These are phyloP conservation scores for Desoria tigrina DNA, from an alignment of 2,888 invertebrate genomes.

Conservation along the genomic window DNA sequence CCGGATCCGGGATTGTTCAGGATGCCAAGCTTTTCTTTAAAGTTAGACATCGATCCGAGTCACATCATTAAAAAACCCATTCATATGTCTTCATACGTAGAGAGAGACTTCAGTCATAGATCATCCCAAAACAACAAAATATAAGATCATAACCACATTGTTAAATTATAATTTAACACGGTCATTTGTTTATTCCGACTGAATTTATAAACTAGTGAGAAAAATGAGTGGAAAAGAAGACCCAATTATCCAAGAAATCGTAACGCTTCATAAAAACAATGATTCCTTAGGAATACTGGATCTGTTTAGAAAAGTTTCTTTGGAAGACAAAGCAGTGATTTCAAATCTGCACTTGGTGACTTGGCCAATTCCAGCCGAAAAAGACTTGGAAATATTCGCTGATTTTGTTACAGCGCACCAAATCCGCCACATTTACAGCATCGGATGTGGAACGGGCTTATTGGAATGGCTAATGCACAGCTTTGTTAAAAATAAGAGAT, in stretches of 20 bases:
- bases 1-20: no score
- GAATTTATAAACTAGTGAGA: no score
- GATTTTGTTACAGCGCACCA: slow-evolving; percentile 31
- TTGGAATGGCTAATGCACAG: slow-evolving; percentile 73
- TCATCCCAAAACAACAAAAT: no score
- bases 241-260: slow-evolving; percentile 8
- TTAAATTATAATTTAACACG: no score
- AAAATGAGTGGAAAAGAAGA: slow-evolving; percentile 18
- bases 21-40: no score
- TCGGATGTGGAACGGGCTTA: slow-evolving; percentile 80
- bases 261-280: slow-evolving; percentile 5
- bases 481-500: slow-evolving; percentile 12
- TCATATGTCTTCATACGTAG: no score
- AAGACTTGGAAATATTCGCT: slow-evolving; percentile 66
- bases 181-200: no score
- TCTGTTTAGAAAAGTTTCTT: slow-evolving; percentile 1
- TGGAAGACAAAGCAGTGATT: background rate
- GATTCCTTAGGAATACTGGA: background rate
- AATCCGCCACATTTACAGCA: slow-evolving; percentile 62
- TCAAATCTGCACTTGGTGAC: slow-evolving; percentile 57
- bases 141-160: no score
- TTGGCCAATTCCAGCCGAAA: slow-evolving; percentile 73
- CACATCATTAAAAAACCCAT: no score
- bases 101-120: no score
- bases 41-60: no score